Percentiles rank a stretch among this genome's conserved stretches.
These are phyloP conservation scores for Morinoia aosen DNA, from an alignment of 2,888 invertebrate species.

Conservation along the genomic window DNA sequence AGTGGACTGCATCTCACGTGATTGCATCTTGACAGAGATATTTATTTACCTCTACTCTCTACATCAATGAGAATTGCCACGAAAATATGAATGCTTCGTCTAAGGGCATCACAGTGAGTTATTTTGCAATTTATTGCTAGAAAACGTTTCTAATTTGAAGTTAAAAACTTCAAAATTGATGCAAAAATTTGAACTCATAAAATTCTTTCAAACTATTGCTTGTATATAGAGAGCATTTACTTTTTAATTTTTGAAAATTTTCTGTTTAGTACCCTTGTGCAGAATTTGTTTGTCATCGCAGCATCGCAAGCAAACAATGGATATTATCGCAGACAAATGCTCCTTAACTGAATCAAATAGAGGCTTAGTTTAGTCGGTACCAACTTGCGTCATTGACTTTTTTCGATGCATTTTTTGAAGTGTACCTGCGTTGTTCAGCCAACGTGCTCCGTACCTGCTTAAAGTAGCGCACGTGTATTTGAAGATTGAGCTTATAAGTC, in stretches of 20 bases:
- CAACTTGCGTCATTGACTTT: neutral
- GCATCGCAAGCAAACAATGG: neutral
- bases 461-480: no score
- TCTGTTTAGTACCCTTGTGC: neutral
- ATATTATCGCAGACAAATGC: neutral
- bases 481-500: neutral
- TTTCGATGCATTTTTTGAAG: neutral
- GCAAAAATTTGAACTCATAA: neutral
- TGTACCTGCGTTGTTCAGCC: neutral
- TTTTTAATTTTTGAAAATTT: neutral
- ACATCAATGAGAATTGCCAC: neutral
- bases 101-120: neutral
- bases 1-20: neutral
- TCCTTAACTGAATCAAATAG: neutral
- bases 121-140: neutral
- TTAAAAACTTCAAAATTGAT: neutral
- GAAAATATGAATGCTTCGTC: neutral
- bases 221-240: neutral
- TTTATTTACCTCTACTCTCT: no score
- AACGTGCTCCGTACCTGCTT: neutral
- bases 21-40: no score
- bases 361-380: neutral
- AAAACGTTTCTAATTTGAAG: neutral
- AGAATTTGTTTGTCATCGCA: neutral
- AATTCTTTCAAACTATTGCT: neutral